Conservation (phyloP, 2,113 vertebrate genomes). For the Pluvianellus socialis region DNA sequence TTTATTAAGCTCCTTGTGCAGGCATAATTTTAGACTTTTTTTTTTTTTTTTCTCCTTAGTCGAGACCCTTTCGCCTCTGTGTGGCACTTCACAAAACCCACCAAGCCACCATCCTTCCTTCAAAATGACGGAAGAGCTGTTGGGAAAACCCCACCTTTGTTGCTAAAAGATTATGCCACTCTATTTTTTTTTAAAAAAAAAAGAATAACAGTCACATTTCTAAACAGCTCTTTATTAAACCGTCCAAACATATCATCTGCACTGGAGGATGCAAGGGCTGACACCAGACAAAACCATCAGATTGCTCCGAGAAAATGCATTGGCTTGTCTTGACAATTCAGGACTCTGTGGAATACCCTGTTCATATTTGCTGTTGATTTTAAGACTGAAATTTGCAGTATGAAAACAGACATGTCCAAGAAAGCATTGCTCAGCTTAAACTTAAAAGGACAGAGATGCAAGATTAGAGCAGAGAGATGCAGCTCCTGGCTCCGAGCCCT, state of each 20-base stretch:
- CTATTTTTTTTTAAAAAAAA: neutral
- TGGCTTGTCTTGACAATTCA: constrained; percentile 55
- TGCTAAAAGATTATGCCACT: neutral
- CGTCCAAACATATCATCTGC: constrained; percentile 10
- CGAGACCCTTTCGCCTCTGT: neutral
- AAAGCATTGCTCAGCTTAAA: constrained; percentile 64
- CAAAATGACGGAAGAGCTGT: neutral
- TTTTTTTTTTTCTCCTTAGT: neutral
- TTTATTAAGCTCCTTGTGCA: constrained; percentile 38
- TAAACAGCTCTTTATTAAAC: constrained; percentile 56
- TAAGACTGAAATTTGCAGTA: constrained; percentile 46
- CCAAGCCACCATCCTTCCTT: neutral
- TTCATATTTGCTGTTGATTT: constrained; percentile 53
- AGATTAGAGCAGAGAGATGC: constrained; percentile 60
- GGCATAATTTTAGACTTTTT: neutral
- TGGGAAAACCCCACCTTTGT: neutral
- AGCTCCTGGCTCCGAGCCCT: constrained; percentile 52
- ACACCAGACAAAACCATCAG: constrained; percentile 59
- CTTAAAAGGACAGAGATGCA: constrained; percentile 65
- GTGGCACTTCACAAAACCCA: neutral
- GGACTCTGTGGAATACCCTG: constrained; percentile 41
- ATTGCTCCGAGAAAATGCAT: constrained; percentile 45
- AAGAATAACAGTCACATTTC: neutral
- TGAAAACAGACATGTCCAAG: constrained; percentile 53
- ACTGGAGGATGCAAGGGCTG: constrained; percentile 26